Base-by-base conservation (phyloP, 1,140 invertebrate genomes). In the Scylla paramamosain region DNA sequence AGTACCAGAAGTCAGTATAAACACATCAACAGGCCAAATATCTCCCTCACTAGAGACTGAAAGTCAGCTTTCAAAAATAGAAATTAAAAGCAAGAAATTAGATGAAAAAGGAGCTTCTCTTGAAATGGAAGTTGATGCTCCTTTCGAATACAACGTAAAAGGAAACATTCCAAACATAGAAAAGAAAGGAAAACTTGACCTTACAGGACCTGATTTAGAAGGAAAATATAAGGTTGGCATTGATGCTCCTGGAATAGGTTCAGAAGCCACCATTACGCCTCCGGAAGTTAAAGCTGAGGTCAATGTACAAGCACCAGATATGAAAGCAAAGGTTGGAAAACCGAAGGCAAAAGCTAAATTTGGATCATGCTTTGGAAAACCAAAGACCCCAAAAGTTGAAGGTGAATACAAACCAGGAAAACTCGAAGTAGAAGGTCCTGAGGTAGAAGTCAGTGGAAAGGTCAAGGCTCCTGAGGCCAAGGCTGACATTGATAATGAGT, bases 301-400 rank as follows among this genome's bases (percentile, higher is more conserved):
- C 16, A 84, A 29, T 48, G 8, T 67, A 14, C 67, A 94, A 48
- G 3, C 88, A 28, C 89, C 89, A 28, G 90, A 95, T 6, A 28
- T 46, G 16, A 91, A 92, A 39, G 31, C 86, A 12, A 92, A 92
- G 59, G 77, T 31, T 2, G 82, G 46, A 31, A 91, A 52, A 67
- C 67, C 77, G 8, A 87, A 92, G 46, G 45, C 46, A 10, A 95
- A 95, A 28, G 89, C 83, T 48, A 95, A 95, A 67, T 52, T 95
- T 1, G 95, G 95, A 6, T 95, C 95, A 6, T 95, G 95, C 39
- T 94, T 95, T 77, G 95, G 95, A 39, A 95, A 95, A 67, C 88
- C 89, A 7, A 95, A 95, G 77, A 45, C 45, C n/a, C 32, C 94
- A 10, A 88, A 95, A 95, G 48, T 95, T 46, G 91, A 95, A 28